A percentile compares a stretch with the other conserved stretches of the same genome.
Evolutionary conservation across 2,888 invertebrate genomes (phyloP).

Genomic region (Trichogramma evanescens): DNA sequence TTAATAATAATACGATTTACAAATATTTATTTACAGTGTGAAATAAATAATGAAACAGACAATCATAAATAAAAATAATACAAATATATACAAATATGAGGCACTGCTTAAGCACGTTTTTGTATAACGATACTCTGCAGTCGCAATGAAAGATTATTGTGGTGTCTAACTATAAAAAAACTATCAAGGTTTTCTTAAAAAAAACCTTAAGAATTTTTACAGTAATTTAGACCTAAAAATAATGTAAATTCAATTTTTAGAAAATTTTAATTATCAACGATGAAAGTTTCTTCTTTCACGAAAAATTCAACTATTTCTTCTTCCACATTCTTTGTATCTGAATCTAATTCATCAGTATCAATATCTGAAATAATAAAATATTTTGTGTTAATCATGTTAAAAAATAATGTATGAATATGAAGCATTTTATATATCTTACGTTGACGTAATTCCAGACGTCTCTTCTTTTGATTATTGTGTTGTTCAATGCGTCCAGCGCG

Average conservation of each 20-base stretch:
- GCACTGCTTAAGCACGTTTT: too few species aligned
- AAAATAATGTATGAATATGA: neutral
- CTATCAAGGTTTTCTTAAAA: too few species aligned
- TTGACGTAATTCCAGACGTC: conserved; percentile 75
- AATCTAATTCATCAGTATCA: conserved; percentile 85
- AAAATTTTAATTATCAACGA: conserved; percentile 57
- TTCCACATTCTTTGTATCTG: conserved; percentile 77
- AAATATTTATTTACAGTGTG: too few species aligned
- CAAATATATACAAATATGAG: too few species aligned
- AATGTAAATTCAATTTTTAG: conserved; percentile 32
- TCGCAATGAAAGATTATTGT: too few species aligned
- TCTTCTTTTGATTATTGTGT: conserved; percentile 70
- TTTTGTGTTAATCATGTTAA: neutral
- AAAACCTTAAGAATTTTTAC: too few species aligned
- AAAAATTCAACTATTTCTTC: conserved; percentile 97
- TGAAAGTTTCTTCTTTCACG: conserved; percentile 86
- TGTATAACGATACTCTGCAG: too few species aligned
- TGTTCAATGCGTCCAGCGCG: conserved; percentile 67
- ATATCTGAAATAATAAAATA: conserved; percentile 56
- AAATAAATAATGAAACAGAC: too few species aligned
- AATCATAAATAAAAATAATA: too few species aligned
- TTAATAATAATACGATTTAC: too few species aligned
- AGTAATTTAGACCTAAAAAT: too few species aligned
- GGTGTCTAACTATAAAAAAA: too few species aligned
- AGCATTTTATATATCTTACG: conserved; percentile 56